phyloP scores from a whole-genome alignment of 2,113 vertebrate species.

The Strigops habroptila region DNA sequence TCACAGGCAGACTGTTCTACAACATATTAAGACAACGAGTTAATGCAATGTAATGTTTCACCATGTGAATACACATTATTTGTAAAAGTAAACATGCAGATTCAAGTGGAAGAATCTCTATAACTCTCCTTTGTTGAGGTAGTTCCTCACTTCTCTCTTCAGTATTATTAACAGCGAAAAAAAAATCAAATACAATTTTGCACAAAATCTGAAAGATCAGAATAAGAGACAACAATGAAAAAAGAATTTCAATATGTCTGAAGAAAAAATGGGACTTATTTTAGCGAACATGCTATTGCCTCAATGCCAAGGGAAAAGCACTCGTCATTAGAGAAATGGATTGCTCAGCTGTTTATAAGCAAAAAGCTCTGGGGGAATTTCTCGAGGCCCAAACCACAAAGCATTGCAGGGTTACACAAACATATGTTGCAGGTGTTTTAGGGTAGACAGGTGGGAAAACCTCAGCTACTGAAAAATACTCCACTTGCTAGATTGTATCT shows the following conservation, averaged over 20 bases:
- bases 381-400: conserved; percentile 73
- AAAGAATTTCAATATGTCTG: conserved; percentile 35
- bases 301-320: conserved; percentile 70
- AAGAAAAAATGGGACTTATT: conserved; percentile 74
- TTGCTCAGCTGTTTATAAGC: conserved; percentile 79
- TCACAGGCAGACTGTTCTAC: background rate
- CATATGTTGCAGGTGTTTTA: conserved; percentile 81
- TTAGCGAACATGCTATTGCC: conserved; percentile 71
- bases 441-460: conserved; percentile 77
- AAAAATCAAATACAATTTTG: background rate
- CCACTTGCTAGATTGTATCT: conserved; percentile 63
- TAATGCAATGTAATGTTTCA: background rate
- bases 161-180: background rate
- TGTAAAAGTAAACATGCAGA: background rate
- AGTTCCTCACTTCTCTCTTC: background rate
- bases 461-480: conserved; percentile 65
- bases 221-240: conserved; percentile 55
- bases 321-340: conserved; percentile 77
- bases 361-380: conserved; percentile 78
- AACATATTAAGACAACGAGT: background rate
- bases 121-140: background rate
- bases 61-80: background rate
- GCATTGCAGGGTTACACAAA: conserved; percentile 75
- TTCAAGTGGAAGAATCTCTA: background rate
- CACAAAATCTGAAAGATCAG: conserved; percentile 62